These are phyloP conservation scores for Plemyria rubiginata DNA, from an alignment of 2,888 invertebrate species.

Conservation along the genomic window DNA sequence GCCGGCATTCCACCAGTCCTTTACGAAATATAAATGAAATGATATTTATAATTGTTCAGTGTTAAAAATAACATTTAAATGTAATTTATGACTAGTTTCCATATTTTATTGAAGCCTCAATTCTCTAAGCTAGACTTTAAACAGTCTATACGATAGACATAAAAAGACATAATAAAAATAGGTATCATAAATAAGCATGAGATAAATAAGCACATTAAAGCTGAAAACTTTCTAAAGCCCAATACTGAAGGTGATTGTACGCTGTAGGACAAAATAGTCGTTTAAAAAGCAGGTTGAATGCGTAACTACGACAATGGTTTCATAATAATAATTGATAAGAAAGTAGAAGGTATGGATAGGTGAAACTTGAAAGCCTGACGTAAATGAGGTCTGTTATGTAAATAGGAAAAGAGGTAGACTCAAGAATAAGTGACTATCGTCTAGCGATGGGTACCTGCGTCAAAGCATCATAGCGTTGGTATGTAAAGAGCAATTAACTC, in stretches of 20 bases:
- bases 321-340: slow-evolving; percentile 36
- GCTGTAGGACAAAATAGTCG: slow-evolving; percentile 13
- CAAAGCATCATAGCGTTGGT: too few species aligned
- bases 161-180: too few species aligned
- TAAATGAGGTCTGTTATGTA: slow-evolving; percentile 23
- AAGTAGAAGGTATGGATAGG: slow-evolving; percentile 27
- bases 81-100: too few species aligned
- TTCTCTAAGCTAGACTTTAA: too few species aligned
- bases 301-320: slow-evolving; percentile 30
- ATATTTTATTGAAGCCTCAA: too few species aligned
- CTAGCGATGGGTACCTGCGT: too few species aligned
- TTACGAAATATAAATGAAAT: too few species aligned
- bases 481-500: too few species aligned
- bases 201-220: neutral
- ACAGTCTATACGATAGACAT: too few species aligned
- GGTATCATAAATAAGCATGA: neutral
- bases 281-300: slow-evolving; percentile 22
- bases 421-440: neutral
- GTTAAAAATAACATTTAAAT: too few species aligned
- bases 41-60: too few species aligned
- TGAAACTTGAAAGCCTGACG: slow-evolving; percentile 22
- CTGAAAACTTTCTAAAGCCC: neutral
- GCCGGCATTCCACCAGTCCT: too few species aligned
- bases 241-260: slow-evolving; percentile 16
- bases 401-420: slow-evolving; percentile 12